Evolutionary conservation across 1,140 invertebrate species (phyloP).

Genomic region (Drosophila kohkoa): DNA sequence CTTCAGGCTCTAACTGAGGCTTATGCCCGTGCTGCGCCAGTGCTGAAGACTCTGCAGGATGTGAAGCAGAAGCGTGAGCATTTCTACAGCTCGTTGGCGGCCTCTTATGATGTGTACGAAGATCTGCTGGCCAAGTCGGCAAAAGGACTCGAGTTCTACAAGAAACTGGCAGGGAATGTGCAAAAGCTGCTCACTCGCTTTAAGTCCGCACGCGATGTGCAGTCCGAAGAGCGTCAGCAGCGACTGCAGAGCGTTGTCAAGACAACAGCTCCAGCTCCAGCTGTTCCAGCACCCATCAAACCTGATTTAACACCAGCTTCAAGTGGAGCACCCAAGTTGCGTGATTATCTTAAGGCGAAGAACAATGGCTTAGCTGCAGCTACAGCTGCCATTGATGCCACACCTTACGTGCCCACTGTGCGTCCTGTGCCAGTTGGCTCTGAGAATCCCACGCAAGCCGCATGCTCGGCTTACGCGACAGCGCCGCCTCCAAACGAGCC

Average conservation of each 20-base stretch:
- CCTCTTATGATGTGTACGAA: conserved; percentile 96
- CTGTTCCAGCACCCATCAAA: conserved; percentile 14
- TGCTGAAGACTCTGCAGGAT: conserved; percentile 91
- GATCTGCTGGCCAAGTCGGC: conserved; percentile 94
- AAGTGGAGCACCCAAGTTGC: conserved; percentile 89
- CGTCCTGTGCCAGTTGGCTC: conserved; percentile 73
- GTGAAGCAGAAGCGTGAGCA: conserved; percentile 89
- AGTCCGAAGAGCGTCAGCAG: conserved; percentile 94
- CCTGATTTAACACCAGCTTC: background rate
- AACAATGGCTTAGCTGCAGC: conserved; percentile 59
- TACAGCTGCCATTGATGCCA: conserved; percentile 42
- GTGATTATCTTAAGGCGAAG: conserved; percentile 93
- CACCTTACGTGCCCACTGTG: conserved; percentile 64
- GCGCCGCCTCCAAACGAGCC: conserved; percentile 76
- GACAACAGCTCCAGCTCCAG: conserved; percentile 15
- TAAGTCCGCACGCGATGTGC: conserved; percentile 93
- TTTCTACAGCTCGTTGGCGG: conserved; percentile 89
- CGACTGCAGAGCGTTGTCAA: conserved; percentile 86
- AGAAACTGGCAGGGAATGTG: conserved; percentile 94
- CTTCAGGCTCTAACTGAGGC: conserved; percentile 95
- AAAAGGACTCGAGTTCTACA: conserved; percentile 96
- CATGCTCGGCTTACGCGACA: conserved; percentile 65
- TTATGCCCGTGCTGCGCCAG: conserved; percentile 95
- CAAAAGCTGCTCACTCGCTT: conserved; percentile 91
- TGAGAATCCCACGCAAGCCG: conserved; percentile 77